Evolutionary conservation across 1,140 invertebrate genomes (phyloP).

Genomic region (Diabrotica virgifera): DNA sequence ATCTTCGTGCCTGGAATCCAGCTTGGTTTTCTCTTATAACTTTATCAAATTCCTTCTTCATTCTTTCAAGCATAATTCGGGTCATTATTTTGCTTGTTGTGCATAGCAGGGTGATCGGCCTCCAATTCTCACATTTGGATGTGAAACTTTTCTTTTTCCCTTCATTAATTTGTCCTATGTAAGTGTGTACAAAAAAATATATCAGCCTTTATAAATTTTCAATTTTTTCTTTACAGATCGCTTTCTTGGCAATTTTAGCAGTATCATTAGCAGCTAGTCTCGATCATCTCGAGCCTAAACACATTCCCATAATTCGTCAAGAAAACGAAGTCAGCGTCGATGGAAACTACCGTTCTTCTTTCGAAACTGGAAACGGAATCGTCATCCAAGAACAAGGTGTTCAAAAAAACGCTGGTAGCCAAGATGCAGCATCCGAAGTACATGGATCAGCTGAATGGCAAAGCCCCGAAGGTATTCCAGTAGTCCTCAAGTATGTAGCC

Average conservation of each 20-base stretch:
- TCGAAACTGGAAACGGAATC: constrained; percentile 31
- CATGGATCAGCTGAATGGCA: constrained; percentile 74
- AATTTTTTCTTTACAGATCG: constrained; percentile 10
- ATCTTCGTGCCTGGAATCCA: too few relatives aligned
- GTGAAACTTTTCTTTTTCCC: too few relatives aligned
- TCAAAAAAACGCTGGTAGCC: constrained; percentile 50
- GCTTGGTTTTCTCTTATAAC: too few relatives aligned
- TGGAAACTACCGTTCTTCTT: constrained; percentile 57
- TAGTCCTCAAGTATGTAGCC: constrained; percentile 21
- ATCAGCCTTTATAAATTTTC: too few relatives aligned
- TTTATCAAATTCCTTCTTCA: too few relatives aligned
- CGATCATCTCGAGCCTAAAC: constrained; percentile 49
- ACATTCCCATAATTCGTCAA: constrained; percentile 59
- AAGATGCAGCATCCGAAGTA: constrained; percentile 55
- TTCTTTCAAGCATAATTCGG: too few relatives aligned
- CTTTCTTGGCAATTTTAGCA: constrained; percentile 11
- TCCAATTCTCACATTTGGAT: too few relatives aligned
- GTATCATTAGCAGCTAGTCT: constrained; percentile 41
- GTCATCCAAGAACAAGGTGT: constrained; percentile 41
- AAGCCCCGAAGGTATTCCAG: constrained; percentile 66
- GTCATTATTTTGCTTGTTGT: too few relatives aligned
- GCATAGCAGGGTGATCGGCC: too few relatives aligned
- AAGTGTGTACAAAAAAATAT: too few relatives aligned
- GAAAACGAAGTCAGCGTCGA: constrained; percentile 62
- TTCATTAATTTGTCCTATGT: too few relatives aligned